A percentile compares a stretch with the other conserved stretches of the same genome.
phyloP scores from a whole-genome alignment of 2,113 vertebrate species.

The Terrapene triunguis region DNA sequence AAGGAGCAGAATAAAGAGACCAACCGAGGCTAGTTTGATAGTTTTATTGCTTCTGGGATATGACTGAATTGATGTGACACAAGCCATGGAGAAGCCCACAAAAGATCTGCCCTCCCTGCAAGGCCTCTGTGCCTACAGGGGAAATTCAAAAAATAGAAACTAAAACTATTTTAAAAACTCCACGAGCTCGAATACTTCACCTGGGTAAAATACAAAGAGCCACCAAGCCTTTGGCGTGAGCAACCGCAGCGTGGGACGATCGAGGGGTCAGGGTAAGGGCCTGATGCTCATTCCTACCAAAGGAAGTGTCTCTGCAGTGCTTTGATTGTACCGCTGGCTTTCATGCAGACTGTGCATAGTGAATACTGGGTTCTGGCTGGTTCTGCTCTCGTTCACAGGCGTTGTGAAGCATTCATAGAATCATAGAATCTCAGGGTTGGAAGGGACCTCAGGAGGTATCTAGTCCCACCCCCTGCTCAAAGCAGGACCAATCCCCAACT shows the following conservation, averaged over 20 bases:
- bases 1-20: conserved; percentile 53
- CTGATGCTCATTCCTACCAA: fast-evolving
- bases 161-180: conserved; percentile 61
- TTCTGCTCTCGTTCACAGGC: too few species aligned
- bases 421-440: too few species aligned
- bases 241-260: neutral
- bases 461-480: too few species aligned
- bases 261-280: neutral
- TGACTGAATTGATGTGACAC: conserved; percentile 74
- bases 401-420: too few species aligned
- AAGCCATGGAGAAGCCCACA: conserved; percentile 53
- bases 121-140: conserved; percentile 36
- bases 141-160: conserved; percentile 63
- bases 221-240: neutral
- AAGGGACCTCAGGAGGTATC: too few species aligned
- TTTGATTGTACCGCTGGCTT: neutral
- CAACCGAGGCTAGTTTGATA: conserved; percentile 58
- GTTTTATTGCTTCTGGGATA: conserved; percentile 80
- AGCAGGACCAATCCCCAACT: too few species aligned
- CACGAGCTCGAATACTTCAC: conserved; percentile 51
- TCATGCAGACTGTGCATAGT: neutral
- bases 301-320: neutral
- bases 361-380: too few species aligned
- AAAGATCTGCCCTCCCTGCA: conserved; percentile 52
- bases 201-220: neutral